A percentile compares a stretch with the other conserved stretches of the same genome.
These are phyloP conservation scores for Limnothrissa miodon DNA, from an alignment of 2,113 vertebrate genomes.

Conservation along the genomic window DNA sequence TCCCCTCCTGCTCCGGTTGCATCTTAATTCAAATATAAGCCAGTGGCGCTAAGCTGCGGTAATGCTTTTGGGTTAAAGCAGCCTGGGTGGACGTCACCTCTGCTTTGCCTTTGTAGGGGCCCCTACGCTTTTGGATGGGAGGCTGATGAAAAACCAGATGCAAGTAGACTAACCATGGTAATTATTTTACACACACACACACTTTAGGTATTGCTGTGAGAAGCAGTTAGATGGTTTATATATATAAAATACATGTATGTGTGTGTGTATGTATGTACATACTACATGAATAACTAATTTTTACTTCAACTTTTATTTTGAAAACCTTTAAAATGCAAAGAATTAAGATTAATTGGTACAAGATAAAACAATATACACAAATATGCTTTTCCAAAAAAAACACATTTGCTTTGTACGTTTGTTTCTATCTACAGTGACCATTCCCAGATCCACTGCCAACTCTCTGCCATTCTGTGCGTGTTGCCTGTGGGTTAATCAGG, in stretches of 20 bases:
- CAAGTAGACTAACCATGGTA: background rate
- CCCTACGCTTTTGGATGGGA: background rate
- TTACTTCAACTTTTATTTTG: background rate
- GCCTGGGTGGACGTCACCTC: background rate
- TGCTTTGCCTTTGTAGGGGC: background rate
- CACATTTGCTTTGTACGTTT: slow-evolving; percentile 24
- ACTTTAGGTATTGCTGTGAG: background rate
- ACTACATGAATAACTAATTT: background rate
- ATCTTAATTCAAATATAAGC: slow-evolving; percentile 39
- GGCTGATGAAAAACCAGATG: slow-evolving; percentile 15
- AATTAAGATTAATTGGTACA: background rate
- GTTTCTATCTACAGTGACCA: slow-evolving; percentile 16
- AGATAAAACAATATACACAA: background rate
- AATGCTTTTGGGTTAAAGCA: slow-evolving; percentile 21
- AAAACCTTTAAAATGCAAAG: no score
- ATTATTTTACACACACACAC: background rate
- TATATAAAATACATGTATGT: background rate
- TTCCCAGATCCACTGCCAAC: slow-evolving; percentile 20
- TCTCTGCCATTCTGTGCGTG: slow-evolving; percentile 75
- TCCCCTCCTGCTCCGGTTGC: slow-evolving; percentile 48
- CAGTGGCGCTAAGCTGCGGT: slow-evolving; percentile 24
- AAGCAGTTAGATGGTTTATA: background rate
- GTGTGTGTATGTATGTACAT: no score
- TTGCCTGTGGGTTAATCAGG: slow-evolving; percentile 88
- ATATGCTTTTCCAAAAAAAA: background rate